Evolutionary conservation across 64 coral and sea anemone genomes (phyloP), one percentile per base, ranked within the genome.

Genomic region (Cladopsammia gracilis): DNA sequence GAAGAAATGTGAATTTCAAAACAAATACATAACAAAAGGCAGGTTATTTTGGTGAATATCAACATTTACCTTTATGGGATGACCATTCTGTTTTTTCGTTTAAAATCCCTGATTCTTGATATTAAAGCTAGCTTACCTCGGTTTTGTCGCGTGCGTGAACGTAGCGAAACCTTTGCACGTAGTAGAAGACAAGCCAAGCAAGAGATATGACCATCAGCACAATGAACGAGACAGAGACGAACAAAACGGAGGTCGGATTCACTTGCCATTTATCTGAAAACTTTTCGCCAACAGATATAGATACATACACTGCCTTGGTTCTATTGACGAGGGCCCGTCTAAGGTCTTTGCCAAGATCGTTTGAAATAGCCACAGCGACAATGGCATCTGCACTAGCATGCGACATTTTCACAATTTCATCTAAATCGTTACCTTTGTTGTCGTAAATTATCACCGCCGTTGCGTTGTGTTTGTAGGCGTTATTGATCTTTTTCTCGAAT

Each of bases 181-280:
- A 99, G 70, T 99, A 99, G 81, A 96, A 99, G 4, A 99, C 94
- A 58, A 99, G 53, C 98, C 98, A 99, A 9, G 98, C 98, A 19
- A 99, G 88, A 16, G 98, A 99, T 44, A 99, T 99, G 19, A 99
- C 98, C 98, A 99, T 99, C 6, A 99, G 73, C 23, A 99, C 98
- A 23, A 99, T 99, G 58, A 99, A 99, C 0, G 98, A 96, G 10
- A 99, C 98, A 8, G 98, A 99, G 6, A 99, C 98, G 77, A 99
- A 99, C 13, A 99, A 71, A n/a, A 99, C 98, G 15, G 98, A 99
- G 25, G 94, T 96, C 0, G 98, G 95, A 92, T 96, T 99, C 20
- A 96, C 88, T 85, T 88, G 87, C 85, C 91, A 94, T 71, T 87
- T 83, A 45, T 19, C 13, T 48, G 16, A 7, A 18, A 61, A 15